Evolutionary conservation across 2,888 invertebrate genomes (phyloP), one percentile per base, ranked within the genome.

Genomic region (Stenurella melanura): DNA sequence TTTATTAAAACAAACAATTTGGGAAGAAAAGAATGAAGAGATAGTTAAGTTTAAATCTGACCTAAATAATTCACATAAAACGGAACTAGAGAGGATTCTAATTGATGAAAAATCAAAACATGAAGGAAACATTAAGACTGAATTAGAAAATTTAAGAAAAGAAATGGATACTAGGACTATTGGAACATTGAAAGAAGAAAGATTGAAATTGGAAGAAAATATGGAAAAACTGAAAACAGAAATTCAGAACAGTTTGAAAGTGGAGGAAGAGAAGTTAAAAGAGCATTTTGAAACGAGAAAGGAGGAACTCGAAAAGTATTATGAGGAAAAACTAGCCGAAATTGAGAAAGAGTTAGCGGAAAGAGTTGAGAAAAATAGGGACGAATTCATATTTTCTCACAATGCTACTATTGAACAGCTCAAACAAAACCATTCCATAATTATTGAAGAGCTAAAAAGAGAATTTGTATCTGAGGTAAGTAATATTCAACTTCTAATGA

Each of bases 391-490:
- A 56, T 90, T 92, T 78, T 91, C 92, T 73, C 92, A 93, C 82
- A 90, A 91, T 83, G 89, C 90, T 0, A 91, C 91, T 9, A 83
- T 92, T 57, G 92, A 93, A 38, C 88, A 91, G 26, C 85, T 93
- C 77, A 89, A 90, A 80, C 91, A 91, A 80, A 92, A 93, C 79
- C 93, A 94, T 82, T 90, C 90, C 0, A 90, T 91, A 0, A 91
- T 92, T 76, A 90, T 94, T 17, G 92, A 93, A 4, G 92, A 92
- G 19, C 84, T 94, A 75, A 92, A 93, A 78, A 91, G 92, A 74
- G 93, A 93, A 83, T 94, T 93, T 84, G 91, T 92, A 85, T 91
- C 92, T 72, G 93, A 94, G 90, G 94, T 93, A 86, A 77, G 78
- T 18, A 15, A 54, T 38, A 26, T 42, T 38, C 17, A 30, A 54